Evolutionary conservation across 2,888 invertebrate species (phyloP), one percentile per base, ranked within the genome.

Genomic region (Dolichopus griseipennis): DNA sequence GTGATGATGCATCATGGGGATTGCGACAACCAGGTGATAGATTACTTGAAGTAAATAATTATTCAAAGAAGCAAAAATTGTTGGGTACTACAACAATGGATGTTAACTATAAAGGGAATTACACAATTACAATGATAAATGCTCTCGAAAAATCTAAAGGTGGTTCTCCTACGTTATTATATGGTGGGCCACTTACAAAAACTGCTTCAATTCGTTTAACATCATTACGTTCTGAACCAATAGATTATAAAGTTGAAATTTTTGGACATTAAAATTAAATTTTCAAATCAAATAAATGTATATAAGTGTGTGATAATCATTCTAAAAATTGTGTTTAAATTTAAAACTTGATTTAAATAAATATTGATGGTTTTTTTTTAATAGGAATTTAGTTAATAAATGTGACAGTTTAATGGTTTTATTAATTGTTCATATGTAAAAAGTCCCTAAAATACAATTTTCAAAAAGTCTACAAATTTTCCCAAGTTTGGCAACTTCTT

Each of bases 171-270:
- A 76, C 73, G 12, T 67, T 80, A 8, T 10, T 73, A 2, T 15
- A 61, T 0, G 83, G 83, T 62, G 83, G 83, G 5, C 77, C 79
- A 3, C 78, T 78, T 20, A 66, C 67, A 65, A 73, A 52, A 22
- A 72, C 74, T 33, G 78, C 75, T 8, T 75, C 75, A 0, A 22
- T 83, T 0, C 75, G 74, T 12, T 78, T 82, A 71, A 79, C 78
- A 70, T 80, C 82, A 20, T 75, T 76, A 68, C 73, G 79, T 33
- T 72, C 75, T 8, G 76, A 78, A 43, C 76, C 78, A 37, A 76
- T 82, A 70, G 77, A 80, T 69, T 82, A 80, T 68, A 21, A 76
- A 8, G 74, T 83, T 2, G 75, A 78, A 61, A 61, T 82, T n/a
- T 83, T 78, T 73, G 79, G 77, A 43, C 68, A 70, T 61, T 71